Evolutionary conservation across 2,113 vertebrate species (phyloP), one percentile per base, ranked within the genome.

Genomic region (Poeciliopsis turrubarensis): DNA sequence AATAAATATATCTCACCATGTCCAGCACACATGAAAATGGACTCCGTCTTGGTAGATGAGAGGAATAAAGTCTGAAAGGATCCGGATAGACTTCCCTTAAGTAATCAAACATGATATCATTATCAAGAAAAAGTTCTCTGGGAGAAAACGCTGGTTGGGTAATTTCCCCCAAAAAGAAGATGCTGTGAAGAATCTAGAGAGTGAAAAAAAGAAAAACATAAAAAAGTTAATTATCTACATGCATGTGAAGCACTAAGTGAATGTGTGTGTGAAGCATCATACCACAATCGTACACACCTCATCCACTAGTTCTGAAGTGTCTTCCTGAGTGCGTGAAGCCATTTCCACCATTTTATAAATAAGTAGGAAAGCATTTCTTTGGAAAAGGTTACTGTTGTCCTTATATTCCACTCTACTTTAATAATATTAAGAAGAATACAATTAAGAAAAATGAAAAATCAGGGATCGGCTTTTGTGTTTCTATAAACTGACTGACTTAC

Each of bases 21-120:
- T 87, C 86, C 0, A 82, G 54, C 65, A 85, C 73, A 78, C 79
- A 85, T 4, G 86, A 87, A 5, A 87, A 27, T 8, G 82, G 82
- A 70, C 29, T 65, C 62, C 82, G 31, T 31, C 3, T 60, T 22
- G 86, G 86, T n/a, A 87, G 5, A 1, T 64, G 39, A 41, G 60
- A 19, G 2, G 27, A 61, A 31, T 17, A 87, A 2, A 13, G 11
- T 0, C 3, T 0, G 66, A 87, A 87, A 13, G 76, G 67, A 0
- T 0, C 0, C 7, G 86, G 73, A 65, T 66, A 73, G 1, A 0
- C 0, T 0, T 0, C 0, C n/a, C 0, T 10, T 11, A 82, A 22
- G 0, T 0, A 0, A 0, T 26, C 0, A 0, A 64, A 0, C 1
- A 60, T 14, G 7, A 4, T 0, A 5, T 25, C 15, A 9, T 15